phyloP scores from a whole-genome alignment of 2,113 vertebrate genomes.

The Paralichthys olivaceus region DNA sequence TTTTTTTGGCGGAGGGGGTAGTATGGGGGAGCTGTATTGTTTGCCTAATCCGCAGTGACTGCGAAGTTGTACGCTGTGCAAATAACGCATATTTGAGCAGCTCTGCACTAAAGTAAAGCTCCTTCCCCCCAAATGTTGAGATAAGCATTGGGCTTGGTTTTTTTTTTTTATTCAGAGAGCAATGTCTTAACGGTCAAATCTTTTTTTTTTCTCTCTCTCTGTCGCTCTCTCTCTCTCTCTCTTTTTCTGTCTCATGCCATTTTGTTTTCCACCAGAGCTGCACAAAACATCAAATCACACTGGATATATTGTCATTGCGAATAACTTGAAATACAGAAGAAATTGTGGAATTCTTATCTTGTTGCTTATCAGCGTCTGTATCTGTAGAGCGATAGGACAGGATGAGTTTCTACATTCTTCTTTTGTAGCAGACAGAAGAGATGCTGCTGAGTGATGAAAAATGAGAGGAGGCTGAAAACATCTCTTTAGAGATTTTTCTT shows the following conservation, averaged over 20 bases:
- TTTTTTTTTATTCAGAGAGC: conserved; percentile 46
- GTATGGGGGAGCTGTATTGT: conserved; percentile 75
- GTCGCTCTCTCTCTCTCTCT: not conserved
- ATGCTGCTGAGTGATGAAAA: not conserved
- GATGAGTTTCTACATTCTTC: conserved; percentile 2
- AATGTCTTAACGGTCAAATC: conserved; percentile 60
- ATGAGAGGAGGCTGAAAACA: not conserved
- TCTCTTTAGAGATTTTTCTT: not conserved
- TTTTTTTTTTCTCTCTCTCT: not conserved
- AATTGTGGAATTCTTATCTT: conserved; percentile 48
- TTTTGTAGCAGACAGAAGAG: conserved; percentile 8
- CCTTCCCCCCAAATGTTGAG: conserved; percentile 76
- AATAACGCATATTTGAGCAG: conserved; percentile 82
- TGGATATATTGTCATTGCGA: not conserved
- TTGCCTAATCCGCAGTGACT: conserved; percentile 83
- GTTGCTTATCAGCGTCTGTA: conserved; percentile 21
- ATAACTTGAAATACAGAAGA: not conserved
- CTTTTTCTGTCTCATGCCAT: conserved; percentile 16
- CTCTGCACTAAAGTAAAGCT: conserved; percentile 72
- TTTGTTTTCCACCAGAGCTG: conserved; percentile 38
- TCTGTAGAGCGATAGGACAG: conserved; percentile 5
- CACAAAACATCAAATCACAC: conserved; percentile 17
- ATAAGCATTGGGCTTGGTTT: conserved; percentile 70
- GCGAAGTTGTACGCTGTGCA: conserved; percentile 83
- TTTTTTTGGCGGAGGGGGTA: conserved; percentile 69